These are phyloP conservation scores for Calliopum simillimum DNA, from an alignment of 2,888 invertebrate species.

Conservation along the genomic window DNA sequence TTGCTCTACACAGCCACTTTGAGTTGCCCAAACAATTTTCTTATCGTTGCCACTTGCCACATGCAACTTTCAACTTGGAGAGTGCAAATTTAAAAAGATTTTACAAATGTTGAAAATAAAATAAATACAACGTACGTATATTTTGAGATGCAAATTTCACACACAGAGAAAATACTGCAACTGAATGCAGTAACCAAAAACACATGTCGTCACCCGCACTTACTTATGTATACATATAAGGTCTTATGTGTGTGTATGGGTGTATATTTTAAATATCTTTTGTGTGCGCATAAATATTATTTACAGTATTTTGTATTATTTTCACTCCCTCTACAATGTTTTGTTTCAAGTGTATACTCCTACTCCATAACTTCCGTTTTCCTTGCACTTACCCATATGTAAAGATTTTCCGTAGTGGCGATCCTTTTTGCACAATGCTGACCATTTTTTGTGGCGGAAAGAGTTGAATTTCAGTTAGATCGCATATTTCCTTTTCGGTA, in stretches of 20 bases:
- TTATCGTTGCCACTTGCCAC: too few species aligned
- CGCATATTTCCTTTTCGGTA: slow-evolving; percentile 76
- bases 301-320: not conserved
- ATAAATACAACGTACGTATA: too few species aligned
- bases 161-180: not conserved
- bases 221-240: not conserved
- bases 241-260: too few species aligned
- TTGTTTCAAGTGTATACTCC: not conserved
- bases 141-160: too few species aligned
- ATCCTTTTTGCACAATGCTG: slow-evolving; percentile 71
- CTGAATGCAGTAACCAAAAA: slow-evolving; percentile 5
- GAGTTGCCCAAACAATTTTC: too few species aligned
- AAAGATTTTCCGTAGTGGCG: slow-evolving; percentile 74
- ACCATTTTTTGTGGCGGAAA: slow-evolving; percentile 72
- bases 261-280: not conserved
- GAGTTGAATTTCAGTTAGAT: slow-evolving; percentile 73
- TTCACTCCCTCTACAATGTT: not conserved
- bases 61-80: too few species aligned
- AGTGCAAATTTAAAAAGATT: too few species aligned
- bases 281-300: slow-evolving; percentile 20
- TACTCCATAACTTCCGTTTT: not conserved
- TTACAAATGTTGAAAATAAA: too few species aligned
- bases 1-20: too few species aligned
- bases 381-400: slow-evolving; percentile 71
- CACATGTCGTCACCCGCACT: not conserved